Evolutionary conservation across 2,888 invertebrate genomes (phyloP), one percentile per base, ranked within the genome.

Genomic region (Cryptocephalus moraei): DNA sequence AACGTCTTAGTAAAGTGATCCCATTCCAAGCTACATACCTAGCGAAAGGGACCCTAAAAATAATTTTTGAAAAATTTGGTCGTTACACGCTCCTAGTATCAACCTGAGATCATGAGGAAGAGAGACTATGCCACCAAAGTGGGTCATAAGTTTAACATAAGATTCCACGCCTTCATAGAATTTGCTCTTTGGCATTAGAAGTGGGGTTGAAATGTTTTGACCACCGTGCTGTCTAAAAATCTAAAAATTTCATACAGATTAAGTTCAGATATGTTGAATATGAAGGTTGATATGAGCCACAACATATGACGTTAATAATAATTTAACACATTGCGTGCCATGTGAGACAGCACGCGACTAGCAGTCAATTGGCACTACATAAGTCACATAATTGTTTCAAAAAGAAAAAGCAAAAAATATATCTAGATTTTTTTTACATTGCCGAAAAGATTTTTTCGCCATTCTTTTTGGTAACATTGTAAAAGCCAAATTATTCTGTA

Each of bases 41-140:
- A 0, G 88, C 89, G 69, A 91, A 89, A 8, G 85, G 82, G 3
- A 84, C 80, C 43, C 83, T 73, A 47, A 49, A 49, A 46, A 36
- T 39, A 50, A 47, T 38, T 9, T 36, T 22, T 22, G 22, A 22
- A 22, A 22, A 22, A 6, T 22, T 22, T 22, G 22, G 22, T 22
- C 22, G 6, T 22, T 22, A 22, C 22, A 22, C 22, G 22, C 6
- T 2, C 22, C 22, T 4, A 2, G 2, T 22, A 22, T 39, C 12
- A 55, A 82, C 67, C 84, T 78, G 55, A 94, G 75, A 71, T 96
- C 92, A 63, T 86, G 83, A 0, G 95, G 93, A 46, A 94, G 70
- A 43, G 84, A 81, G 8, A 93, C 88, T 1, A 95, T 80, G 47
- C 81, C 81, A 0, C 95, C 95, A 31, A 84, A 84, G 49, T 85